Evolutionary conservation across 2,797 vertebrate species (phyloP).

Genomic region (Heterohyrax brucei): DNA sequence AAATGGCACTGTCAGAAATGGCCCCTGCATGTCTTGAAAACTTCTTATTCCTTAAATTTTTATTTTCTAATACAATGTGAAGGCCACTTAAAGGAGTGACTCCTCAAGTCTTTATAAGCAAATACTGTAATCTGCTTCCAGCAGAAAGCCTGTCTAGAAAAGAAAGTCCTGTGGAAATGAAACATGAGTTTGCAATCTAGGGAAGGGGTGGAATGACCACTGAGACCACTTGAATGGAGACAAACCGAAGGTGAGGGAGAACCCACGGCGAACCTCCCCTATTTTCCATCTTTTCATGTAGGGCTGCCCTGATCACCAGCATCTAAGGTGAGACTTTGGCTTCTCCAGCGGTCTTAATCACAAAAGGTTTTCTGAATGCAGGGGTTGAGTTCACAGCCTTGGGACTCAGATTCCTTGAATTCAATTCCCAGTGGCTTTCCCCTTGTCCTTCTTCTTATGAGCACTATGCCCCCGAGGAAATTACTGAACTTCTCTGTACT

Average conservation of each 20-base stretch:
- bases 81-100: background rate
- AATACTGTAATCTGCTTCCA: background rate
- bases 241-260: slow-evolving; percentile 22
- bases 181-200: background rate
- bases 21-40: background rate
- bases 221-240: background rate
- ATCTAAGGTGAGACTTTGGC: background rate
- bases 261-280: background rate
- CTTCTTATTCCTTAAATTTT: slow-evolving; percentile 22
- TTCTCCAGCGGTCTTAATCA: background rate
- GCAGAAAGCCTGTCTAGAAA: background rate
- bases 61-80: slow-evolving; percentile 37
- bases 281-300: background rate
- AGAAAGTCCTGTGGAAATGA: slow-evolving; percentile 12
- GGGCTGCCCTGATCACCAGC: background rate
- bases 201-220: background rate
- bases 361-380: background rate
- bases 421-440: background rate
- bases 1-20: slow-evolving; percentile 34
- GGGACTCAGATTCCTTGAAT: slow-evolving; percentile 23
- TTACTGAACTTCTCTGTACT: background rate
- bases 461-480: background rate
- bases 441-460: background rate
- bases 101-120: slow-evolving; percentile 12
- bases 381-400: background rate